phyloP scores from a whole-genome alignment of 2,113 vertebrate genomes.

The Gnathonemus echidnorhynchus region DNA sequence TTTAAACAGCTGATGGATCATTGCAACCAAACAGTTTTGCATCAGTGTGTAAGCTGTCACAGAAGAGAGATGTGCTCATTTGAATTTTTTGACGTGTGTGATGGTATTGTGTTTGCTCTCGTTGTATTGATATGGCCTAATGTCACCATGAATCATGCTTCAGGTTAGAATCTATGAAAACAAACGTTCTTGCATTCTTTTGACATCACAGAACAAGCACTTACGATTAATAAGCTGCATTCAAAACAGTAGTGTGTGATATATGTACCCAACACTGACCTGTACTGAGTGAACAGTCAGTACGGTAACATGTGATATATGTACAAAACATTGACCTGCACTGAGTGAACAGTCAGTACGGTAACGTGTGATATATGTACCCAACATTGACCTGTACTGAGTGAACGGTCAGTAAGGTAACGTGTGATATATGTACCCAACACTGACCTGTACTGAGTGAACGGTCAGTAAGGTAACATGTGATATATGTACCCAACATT shows the following conservation, averaged over 20 bases:
- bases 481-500: constrained; percentile 27
- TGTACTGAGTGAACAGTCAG: constrained; percentile 79
- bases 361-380: too few species aligned
- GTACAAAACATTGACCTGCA: constrained; percentile 72
- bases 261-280: constrained; percentile 58
- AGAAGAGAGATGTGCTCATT: background rate
- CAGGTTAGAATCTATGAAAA: background rate
- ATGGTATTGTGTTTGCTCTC: background rate
- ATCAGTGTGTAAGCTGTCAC: background rate
- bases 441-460: too few species aligned
- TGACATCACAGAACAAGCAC: background rate
- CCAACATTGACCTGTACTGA: too few species aligned
- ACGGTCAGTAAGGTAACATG: background rate
- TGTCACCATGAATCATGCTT: background rate
- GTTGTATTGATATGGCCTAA: background rate
- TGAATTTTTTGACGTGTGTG: background rate
- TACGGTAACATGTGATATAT: background rate
- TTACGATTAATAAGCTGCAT: background rate
- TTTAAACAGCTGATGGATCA: constrained; percentile 2
- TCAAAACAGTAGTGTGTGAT: background rate
- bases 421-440: too few species aligned
- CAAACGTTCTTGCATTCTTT: background rate
- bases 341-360: constrained; percentile 63
- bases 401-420: too few species aligned
- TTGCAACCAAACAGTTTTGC: background rate